Evolutionary conservation across 92 coral and sea anemone genomes (phyloP), one percentile per base, ranked within the genome.

Genomic region (Parazoanthus atlanticus): DNA sequence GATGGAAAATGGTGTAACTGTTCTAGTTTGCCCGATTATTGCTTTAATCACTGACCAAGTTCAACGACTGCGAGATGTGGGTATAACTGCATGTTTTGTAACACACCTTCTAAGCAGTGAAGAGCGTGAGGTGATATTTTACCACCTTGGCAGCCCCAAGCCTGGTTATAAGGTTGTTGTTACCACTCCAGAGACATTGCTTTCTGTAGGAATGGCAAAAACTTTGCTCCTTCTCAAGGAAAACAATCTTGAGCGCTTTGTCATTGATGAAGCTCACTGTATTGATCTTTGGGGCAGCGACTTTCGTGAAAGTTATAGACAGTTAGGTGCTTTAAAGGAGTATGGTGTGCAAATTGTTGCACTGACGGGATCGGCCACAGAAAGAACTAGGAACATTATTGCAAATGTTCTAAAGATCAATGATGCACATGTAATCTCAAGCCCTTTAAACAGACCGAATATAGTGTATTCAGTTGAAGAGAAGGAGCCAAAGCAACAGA

Each of bases 41-140:
- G 79, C 79, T 0, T 33, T 75, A 8, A 75, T 75, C n/a, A 75
- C 12, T 75, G 79, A 75, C 28, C 79, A 75, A 75, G 49, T 75
- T 0, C 8, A 8, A 38, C 40, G 79, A 1, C 34, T 75, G 29
- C 21, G 79, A 10, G 26, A 3, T 15, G 79, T 9, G 2, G 79
- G 79, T 5, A 19, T 75, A 38, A 12, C 12, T 5, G 52, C 79
- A 5, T 75, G 79, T 5, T 75, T 12, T 23, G 3, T 75, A 0
- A 75, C 79, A 19, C 79, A 75, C 5, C 11, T 28, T 5, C 79
- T 75, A 0, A 75, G 79, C 10, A 6, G n/a, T 28, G 79, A 36
- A 15, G 79, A 75, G 13, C 6, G 79, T 0, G 26, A 75, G 40
- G 79, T 75, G 1, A 36, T 75, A 15, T 75, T 15, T 29, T 26